These are phyloP conservation scores for Mimas tiliae DNA, from an alignment of 2,888 invertebrate species.

Conservation along the genomic window DNA sequence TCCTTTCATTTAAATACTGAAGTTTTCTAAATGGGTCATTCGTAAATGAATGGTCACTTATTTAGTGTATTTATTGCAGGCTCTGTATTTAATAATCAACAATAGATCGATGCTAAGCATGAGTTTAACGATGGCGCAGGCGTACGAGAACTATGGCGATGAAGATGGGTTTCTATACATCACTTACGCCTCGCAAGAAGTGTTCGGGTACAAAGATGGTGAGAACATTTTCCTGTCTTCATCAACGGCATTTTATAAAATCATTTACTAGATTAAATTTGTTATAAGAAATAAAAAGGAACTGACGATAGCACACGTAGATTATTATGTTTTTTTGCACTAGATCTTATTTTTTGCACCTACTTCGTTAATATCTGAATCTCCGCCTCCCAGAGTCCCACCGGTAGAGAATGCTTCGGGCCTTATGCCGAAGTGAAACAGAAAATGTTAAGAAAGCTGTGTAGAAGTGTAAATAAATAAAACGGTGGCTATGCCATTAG, in stretches of 20 bases:
- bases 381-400: too few relatives aligned
- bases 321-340: neutral
- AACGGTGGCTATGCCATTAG: too few relatives aligned
- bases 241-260: neutral
- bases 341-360: too few relatives aligned
- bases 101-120: conserved; percentile 92
- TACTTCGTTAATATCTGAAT: too few relatives aligned
- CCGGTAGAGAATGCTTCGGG: too few relatives aligned
- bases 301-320: neutral
- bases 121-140: conserved; percentile 92
- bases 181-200: conserved; percentile 95
- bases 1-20: neutral
- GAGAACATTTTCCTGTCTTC: conserved; percentile 38
- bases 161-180: conserved; percentile 95
- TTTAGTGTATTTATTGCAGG: conserved; percentile 71
- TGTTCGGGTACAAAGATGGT: conserved; percentile 88
- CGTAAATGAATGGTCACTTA: neutral
- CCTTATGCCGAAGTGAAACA: too few relatives aligned
- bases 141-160: conserved; percentile 90
- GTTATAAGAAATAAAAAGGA: neutral
- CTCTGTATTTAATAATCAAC: conserved; percentile 92
- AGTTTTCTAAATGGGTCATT: neutral
- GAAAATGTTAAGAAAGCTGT: too few relatives aligned
- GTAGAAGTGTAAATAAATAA: too few relatives aligned
- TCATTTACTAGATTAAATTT: too few relatives aligned